Evolutionary conservation across 2,797 vertebrate species (phyloP).

Genomic region (Spinibarbus caldwelli): DNA sequence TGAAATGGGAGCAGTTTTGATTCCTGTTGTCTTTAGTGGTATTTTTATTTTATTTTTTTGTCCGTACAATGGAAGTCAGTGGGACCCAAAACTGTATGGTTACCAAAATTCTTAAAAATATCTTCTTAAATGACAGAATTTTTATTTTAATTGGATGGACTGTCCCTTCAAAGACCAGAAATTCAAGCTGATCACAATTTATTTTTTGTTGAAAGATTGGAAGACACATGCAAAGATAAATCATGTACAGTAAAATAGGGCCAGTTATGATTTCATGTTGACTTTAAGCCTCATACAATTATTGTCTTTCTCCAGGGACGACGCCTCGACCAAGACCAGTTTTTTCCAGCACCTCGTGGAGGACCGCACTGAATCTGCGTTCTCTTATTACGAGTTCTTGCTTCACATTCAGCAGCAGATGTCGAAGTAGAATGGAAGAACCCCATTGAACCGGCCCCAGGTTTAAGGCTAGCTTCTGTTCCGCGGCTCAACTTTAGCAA

Average conservation of each 20-base stretch:
- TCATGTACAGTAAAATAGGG: background rate
- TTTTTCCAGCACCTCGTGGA: slow-evolving; percentile 94
- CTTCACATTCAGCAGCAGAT: slow-evolving; percentile 92
- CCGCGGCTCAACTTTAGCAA: slow-evolving; percentile 33
- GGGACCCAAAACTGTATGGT: background rate
- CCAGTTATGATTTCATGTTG: background rate
- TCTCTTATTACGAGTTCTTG: slow-evolving; percentile 96
- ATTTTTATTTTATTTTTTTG: too few relatives aligned
- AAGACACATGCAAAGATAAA: background rate
- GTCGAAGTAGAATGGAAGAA: slow-evolving; percentile 82
- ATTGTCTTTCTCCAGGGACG: slow-evolving; percentile 81
- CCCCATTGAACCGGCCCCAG: background rate
- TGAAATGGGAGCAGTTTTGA: too few relatives aligned
- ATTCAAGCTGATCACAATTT: background rate
- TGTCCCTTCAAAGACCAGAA: background rate
- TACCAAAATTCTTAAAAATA: background rate
- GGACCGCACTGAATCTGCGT: slow-evolving; percentile 89
- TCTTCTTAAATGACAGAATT: background rate
- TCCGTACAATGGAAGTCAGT: too few relatives aligned
- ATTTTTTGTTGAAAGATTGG: background rate
- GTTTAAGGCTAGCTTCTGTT: slow-evolving; percentile 29
- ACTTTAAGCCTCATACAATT: background rate
- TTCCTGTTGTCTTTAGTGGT: too few relatives aligned
- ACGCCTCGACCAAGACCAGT: slow-evolving; percentile 82
- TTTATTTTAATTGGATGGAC: background rate